Percentiles rank a stretch among this genome's conserved stretches.
Evolutionary conservation across 2,888 invertebrate genomes (phyloP).

Genomic region (Drosophila pseudotakahashii): DNA sequence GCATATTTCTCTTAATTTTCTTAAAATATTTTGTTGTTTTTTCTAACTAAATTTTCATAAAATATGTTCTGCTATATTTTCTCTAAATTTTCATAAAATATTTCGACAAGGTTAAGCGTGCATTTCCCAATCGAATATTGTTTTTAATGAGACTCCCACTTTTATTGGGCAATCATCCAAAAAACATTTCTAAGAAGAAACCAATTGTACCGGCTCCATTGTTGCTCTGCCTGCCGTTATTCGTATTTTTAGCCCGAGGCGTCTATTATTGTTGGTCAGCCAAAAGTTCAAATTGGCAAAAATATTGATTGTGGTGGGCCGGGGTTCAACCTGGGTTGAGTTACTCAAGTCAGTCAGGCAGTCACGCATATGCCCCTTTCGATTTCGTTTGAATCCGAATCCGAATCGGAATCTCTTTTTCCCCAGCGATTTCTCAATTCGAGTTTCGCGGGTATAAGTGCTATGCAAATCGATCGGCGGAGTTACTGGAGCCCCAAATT

Average conservation of each 20-base stretch:
- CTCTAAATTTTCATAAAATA: neutral
- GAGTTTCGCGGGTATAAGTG: slow-evolving; percentile 39
- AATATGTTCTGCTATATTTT: too few relatives aligned
- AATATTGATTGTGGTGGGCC: slow-evolving; percentile 41
- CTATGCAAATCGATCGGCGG: slow-evolving; percentile 70
- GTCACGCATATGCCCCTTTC: slow-evolving; percentile 73
- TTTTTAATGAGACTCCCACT: slow-evolving; percentile 8
- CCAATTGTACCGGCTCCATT: slow-evolving; percentile 4
- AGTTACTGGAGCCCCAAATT: slow-evolving; percentile 17
- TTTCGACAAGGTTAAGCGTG: neutral
- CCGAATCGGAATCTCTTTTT: slow-evolving; percentile 46
- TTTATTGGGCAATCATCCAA: slow-evolving; percentile 14
- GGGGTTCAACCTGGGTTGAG: slow-evolving; percentile 34
- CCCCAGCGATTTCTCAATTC: slow-evolving; percentile 62
- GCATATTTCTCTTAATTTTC: too few relatives aligned
- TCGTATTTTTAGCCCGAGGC: slow-evolving; percentile 13
- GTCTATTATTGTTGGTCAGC: slow-evolving; percentile 31
- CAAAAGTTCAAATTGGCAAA: slow-evolving; percentile 31
- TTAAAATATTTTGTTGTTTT: too few relatives aligned
- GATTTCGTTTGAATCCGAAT: slow-evolving; percentile 66
- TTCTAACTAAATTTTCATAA: too few relatives aligned
- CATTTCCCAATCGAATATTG: slow-evolving; percentile 13
- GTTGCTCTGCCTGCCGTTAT: slow-evolving; percentile 12
- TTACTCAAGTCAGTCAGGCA: slow-evolving; percentile 32
- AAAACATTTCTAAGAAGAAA: slow-evolving; percentile 16